phyloP scores from a whole-genome alignment of 2,888 invertebrate genomes.

The Platycheirus albimanus region DNA sequence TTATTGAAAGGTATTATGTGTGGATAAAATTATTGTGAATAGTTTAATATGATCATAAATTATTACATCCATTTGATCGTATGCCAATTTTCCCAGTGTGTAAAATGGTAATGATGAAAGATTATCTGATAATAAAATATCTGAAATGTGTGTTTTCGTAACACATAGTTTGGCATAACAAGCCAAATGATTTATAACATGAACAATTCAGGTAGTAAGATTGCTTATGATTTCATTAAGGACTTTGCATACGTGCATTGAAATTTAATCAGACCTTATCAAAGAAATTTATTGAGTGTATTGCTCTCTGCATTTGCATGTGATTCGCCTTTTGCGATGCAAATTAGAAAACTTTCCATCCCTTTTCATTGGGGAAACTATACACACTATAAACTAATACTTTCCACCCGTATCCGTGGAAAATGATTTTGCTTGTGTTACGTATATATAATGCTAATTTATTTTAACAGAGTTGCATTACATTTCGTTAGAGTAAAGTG shows the following conservation, averaged over 20 bases:
- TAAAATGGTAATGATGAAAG: slow-evolving; percentile 27
- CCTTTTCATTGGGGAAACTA: neutral
- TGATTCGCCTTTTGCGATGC: slow-evolving; percentile 16
- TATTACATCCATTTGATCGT: slow-evolving; percentile 52
- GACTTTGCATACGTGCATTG: slow-evolving; percentile 26
- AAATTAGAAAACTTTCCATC: slow-evolving; percentile 54
- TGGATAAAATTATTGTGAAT: slow-evolving; percentile 14
- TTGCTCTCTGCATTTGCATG: slow-evolving; percentile 9
- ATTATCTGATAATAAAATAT: slow-evolving; percentile 59
- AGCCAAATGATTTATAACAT: slow-evolving; percentile 63
- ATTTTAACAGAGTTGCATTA: neutral
- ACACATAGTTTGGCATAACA: slow-evolving; percentile 32
- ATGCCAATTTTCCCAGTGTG: slow-evolving; percentile 56
- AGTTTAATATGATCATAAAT: slow-evolving; percentile 61
- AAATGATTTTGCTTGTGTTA: slow-evolving; percentile 9
- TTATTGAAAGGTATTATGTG: neutral
- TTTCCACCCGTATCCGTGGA: neutral
- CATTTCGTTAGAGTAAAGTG: neutral
- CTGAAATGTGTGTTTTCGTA: slow-evolving; percentile 17
- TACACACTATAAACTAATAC: neutral
- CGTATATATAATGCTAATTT: slow-evolving; percentile 37
- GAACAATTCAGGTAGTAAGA: slow-evolving; percentile 37
- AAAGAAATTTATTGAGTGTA: slow-evolving; percentile 24
- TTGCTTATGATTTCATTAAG: slow-evolving; percentile 31
- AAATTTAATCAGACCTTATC: slow-evolving; percentile 17